These are phyloP conservation scores for Pangasius mekongensis DNA, from an alignment of 2,797 vertebrate genomes.

Conservation along the genomic window DNA sequence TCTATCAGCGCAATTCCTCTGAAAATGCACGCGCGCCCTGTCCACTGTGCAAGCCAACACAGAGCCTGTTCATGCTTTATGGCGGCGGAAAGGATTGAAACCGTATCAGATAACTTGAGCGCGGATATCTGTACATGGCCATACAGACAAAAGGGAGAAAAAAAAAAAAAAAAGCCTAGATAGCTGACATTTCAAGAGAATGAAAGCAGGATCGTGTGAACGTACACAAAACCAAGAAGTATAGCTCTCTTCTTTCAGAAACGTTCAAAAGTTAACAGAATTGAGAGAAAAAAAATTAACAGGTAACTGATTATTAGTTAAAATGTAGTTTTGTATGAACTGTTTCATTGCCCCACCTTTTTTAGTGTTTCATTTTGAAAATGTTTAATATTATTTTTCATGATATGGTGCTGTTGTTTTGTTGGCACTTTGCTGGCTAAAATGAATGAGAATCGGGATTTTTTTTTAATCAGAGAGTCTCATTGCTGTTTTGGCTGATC, in stretches of 20 bases:
- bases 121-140: background rate
- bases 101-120: background rate
- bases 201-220: background rate
- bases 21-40: background rate
- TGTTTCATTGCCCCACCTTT: background rate
- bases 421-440: background rate
- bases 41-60: background rate
- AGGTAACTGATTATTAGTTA: background rate
- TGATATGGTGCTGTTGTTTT: background rate
- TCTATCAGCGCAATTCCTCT: slow-evolving; percentile 16
- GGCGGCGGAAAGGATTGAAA: background rate
- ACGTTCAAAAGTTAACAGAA: background rate
- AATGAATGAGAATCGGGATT: background rate
- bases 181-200: background rate
- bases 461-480: background rate
- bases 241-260: background rate
- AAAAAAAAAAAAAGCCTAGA: background rate
- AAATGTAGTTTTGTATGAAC: background rate
- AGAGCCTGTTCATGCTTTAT: background rate
- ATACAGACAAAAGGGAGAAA: no score
- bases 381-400: background rate
- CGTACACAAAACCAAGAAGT: background rate
- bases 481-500: background rate
- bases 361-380: background rate
- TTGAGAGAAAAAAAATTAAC: background rate